These are phyloP conservation scores for Timema podura DNA, from an alignment of 2,888 invertebrate genomes.

Conservation along the genomic window DNA sequence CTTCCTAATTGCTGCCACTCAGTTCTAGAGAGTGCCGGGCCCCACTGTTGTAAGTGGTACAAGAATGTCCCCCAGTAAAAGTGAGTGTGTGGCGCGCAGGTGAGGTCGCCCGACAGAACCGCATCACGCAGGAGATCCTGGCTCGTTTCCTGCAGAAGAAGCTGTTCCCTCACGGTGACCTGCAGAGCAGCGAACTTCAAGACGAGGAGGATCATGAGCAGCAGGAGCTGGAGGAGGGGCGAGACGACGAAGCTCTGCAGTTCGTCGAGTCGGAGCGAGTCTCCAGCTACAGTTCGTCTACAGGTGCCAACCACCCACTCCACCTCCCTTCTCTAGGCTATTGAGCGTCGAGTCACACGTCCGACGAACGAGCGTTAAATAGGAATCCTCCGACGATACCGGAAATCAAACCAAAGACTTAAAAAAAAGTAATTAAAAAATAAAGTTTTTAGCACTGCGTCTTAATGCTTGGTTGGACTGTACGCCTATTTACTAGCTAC, in stretches of 20 bases:
- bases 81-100: conserved; percentile 37
- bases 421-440: too few species aligned
- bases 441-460: too few species aligned
- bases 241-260: conserved; percentile 53
- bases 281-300: conserved; percentile 41
- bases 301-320: conserved; percentile 19
- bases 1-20: too few species aligned
- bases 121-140: conserved; percentile 71
- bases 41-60: too few species aligned
- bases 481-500: too few species aligned
- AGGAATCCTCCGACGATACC: too few species aligned
- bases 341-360: not conserved
- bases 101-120: conserved; percentile 69
- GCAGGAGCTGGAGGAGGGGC: conserved; percentile 24
- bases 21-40: too few species aligned
- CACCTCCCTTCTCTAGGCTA: not conserved
- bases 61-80: too few species aligned
- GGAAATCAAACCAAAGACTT: too few species aligned
- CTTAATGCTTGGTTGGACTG: too few species aligned
- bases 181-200: conserved; percentile 14
- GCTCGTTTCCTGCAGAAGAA: conserved; percentile 69
- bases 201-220: conserved; percentile 38
- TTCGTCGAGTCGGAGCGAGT: conserved; percentile 70
- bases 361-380: too few species aligned
- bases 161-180: conserved; percentile 52